Percentiles rank a stretch among this genome's conserved stretches.
phyloP scores from a whole-genome alignment of 2,797 vertebrate genomes.

The Lepus townsendii region DNA sequence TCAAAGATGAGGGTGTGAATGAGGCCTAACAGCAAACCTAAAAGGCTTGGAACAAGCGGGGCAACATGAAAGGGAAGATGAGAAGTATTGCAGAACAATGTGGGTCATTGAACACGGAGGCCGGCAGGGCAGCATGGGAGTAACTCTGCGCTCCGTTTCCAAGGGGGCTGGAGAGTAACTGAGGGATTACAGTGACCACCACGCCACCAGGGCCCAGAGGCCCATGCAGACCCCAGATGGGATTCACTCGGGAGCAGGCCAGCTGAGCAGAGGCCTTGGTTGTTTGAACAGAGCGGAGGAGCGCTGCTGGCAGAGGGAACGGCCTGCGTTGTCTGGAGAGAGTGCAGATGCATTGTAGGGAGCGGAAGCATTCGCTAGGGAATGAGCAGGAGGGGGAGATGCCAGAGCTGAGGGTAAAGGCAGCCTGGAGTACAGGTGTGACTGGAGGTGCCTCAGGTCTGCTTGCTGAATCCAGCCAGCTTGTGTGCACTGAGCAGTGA shows the following conservation, averaged over 20 bases:
- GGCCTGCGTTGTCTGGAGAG: not conserved
- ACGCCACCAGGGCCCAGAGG: not conserved
- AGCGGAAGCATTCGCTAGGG: not conserved
- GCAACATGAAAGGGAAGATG: not conserved
- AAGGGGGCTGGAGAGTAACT: not conserved
- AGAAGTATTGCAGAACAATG: not conserved
- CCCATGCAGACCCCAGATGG: rapidly evolving
- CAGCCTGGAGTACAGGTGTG: too few relatives aligned
- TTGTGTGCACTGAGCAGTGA: not conserved
- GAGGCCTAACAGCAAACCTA: not conserved
- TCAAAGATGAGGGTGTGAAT: not conserved
- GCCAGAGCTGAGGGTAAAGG: too few relatives aligned
- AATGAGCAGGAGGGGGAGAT: not conserved
- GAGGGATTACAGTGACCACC: not conserved
- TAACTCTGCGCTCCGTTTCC: not conserved
- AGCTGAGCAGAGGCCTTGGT: not conserved
- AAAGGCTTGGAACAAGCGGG: not conserved
- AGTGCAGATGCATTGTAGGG: not conserved
- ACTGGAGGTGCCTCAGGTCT: not conserved
- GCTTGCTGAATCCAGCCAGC: not conserved
- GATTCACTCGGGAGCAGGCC: not conserved
- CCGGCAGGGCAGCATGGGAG: rapidly evolving
- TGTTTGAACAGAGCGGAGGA: not conserved
- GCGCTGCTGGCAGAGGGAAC: not conserved
- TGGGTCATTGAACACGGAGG: rapidly evolving